Percentiles rank a stretch among this genome's conserved stretches.
phyloP scores from a whole-genome alignment of 2,797 vertebrate genomes.

The Anabacerthia variegaticeps region DNA sequence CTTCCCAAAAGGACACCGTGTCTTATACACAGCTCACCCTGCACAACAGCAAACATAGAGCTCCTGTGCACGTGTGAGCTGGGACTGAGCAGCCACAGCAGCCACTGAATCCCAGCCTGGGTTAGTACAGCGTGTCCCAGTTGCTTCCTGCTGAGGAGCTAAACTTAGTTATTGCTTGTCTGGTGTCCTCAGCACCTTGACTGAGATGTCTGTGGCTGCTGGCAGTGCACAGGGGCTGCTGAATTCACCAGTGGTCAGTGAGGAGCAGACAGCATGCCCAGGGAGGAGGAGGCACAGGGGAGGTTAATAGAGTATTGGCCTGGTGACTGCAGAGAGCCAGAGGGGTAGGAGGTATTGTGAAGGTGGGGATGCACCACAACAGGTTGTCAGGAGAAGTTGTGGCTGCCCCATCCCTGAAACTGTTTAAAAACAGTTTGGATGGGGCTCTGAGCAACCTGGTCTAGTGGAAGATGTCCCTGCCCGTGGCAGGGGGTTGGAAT shows the following conservation, averaged over 20 bases:
- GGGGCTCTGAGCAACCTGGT: not conserved
- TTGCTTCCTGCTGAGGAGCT: conserved; percentile 51
- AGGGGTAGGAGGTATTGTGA: not conserved
- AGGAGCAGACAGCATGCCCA: fast-evolving
- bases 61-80: not conserved
- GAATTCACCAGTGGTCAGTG: not conserved
- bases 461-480: not conserved
- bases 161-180: conserved; percentile 46
- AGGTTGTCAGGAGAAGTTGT: not conserved
- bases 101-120: not conserved
- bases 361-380: not conserved
- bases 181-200: conserved; percentile 50
- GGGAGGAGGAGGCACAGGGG: not conserved
- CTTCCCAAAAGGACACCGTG: conserved; percentile 32
- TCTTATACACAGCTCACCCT: not conserved
- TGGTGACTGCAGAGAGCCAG: not conserved
- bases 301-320: not conserved
- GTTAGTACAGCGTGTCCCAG: conserved; percentile 41
- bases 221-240: not conserved
- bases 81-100: not conserved
- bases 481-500: not conserved
- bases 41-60: not conserved
- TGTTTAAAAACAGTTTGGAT: not conserved
- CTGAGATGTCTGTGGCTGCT: conserved; percentile 13
- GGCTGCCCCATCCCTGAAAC: not conserved